These are phyloP conservation scores for Momotus momota DNA, from an alignment of 2,797 vertebrate species.

Conservation along the genomic window DNA sequence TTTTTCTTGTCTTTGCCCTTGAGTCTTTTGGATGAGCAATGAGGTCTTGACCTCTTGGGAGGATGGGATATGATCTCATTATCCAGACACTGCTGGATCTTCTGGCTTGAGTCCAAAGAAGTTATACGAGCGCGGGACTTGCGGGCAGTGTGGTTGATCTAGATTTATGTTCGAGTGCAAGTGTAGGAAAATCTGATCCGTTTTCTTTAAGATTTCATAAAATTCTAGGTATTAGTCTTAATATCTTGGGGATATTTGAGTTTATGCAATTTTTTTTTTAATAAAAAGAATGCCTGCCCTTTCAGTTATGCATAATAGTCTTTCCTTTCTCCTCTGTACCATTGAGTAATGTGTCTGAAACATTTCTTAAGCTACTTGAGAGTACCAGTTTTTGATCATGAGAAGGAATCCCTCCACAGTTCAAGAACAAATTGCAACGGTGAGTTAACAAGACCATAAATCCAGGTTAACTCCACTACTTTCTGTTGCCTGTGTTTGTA, in stretches of 20 bases:
- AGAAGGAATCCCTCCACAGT: not conserved
- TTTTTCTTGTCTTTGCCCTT: constrained; percentile 25
- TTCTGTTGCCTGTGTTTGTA: not conserved
- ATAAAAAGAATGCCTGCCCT: not conserved
- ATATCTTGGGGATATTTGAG: not conserved
- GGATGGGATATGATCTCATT: constrained; percentile 25
- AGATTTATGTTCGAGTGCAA: not conserved
- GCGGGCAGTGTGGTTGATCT: not conserved
- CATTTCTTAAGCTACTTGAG: not conserved
- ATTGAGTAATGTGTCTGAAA: not conserved
- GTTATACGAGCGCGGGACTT: not conserved
- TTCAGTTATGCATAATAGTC: not conserved
- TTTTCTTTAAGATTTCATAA: not conserved
- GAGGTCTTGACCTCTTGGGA: not conserved
- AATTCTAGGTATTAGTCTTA: not conserved
- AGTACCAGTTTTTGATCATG: not conserved
- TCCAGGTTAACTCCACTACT: not conserved
- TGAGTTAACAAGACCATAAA: not conserved
- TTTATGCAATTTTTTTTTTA: not conserved
- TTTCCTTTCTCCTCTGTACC: not conserved
- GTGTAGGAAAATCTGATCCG: not conserved
- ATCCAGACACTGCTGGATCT: not conserved
- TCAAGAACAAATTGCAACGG: not conserved
- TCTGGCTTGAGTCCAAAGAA: not conserved
- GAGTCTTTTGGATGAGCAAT: not conserved